Conservation (phyloP, 2,113 vertebrate genomes). For the Lagopus leucura region DNA sequence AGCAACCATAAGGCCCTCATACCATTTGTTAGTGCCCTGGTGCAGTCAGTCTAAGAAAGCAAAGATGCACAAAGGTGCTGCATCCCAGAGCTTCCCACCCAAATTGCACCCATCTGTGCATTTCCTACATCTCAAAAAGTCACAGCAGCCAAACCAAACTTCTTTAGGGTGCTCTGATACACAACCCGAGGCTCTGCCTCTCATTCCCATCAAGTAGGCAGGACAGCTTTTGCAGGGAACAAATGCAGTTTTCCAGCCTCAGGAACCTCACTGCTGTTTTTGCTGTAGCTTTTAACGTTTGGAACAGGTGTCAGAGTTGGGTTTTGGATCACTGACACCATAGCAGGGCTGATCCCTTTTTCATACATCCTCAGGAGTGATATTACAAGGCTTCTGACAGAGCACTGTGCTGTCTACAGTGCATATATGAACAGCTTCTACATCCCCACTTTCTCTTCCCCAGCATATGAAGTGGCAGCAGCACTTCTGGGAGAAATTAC, state of each 20-base stretch:
- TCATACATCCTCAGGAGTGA: constrained; percentile 18
- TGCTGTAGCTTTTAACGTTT: not conserved
- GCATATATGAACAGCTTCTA: not conserved
- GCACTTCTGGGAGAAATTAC: constrained; percentile 33
- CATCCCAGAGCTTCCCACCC: not conserved
- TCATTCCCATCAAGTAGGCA: rapidly evolving
- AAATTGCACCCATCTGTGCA: not conserved
- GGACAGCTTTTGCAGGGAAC: not conserved
- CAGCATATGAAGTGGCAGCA: constrained; percentile 22
- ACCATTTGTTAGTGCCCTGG: not conserved
- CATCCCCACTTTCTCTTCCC: constrained; percentile 8
- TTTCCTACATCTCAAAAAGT: not conserved
- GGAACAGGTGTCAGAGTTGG: constrained; percentile 51
- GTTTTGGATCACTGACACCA: constrained; percentile 19
- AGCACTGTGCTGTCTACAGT: not conserved
- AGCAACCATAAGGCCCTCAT: not conserved
- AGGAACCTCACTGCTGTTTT: not conserved
- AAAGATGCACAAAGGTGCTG: not conserved
- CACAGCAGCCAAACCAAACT: not conserved
- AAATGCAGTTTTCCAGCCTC: not conserved
- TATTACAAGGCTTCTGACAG: constrained; percentile 46
- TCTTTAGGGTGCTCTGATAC: not conserved
- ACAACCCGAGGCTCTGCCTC: not conserved
- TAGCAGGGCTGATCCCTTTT: constrained; percentile 46
- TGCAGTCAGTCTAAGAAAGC: not conserved